These are phyloP conservation scores for Telenomus remus DNA, from an alignment of 1,140 invertebrate genomes.

Conservation along the genomic window DNA sequence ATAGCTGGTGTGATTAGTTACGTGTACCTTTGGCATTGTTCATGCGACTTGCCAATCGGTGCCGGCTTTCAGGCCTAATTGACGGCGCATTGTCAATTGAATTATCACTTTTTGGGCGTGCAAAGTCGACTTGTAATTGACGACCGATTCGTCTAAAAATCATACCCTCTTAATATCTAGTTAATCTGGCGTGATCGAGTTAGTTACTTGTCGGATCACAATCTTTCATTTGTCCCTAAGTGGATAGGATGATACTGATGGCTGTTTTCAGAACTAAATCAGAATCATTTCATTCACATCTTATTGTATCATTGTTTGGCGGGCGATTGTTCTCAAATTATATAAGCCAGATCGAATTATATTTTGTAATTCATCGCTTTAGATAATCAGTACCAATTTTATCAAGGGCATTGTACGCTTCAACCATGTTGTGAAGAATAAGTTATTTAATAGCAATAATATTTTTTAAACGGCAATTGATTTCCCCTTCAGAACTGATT, in stretches of 20 bases:
- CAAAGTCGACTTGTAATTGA: conserved; percentile 36
- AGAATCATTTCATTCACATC: conserved; percentile 5
- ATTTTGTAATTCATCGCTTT: too few relatives aligned
- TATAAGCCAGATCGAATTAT: not conserved
- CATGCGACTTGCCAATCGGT: conserved; percentile 22
- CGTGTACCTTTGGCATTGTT: conserved; percentile 46
- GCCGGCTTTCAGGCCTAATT: conserved; percentile 37
- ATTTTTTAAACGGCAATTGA: too few relatives aligned
- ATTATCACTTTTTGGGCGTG: conserved; percentile 44
- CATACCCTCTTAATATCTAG: conserved; percentile 13
- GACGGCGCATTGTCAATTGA: conserved; percentile 53
- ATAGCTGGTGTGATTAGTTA: conserved; percentile 52
- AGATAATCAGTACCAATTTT: too few relatives aligned
- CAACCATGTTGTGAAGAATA: too few relatives aligned
- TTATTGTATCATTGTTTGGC: conserved; percentile 2
- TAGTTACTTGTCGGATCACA: conserved; percentile 24
- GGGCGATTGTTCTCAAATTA: not conserved
- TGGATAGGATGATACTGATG: conserved; percentile 14
- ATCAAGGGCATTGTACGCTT: too few relatives aligned
- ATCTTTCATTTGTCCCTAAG: conserved; percentile 28
- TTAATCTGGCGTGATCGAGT: conserved; percentile 28
- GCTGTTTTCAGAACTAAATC: conserved; percentile 1
- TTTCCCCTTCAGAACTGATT: too few relatives aligned
- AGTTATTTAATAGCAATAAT: too few relatives aligned
- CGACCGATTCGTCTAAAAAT: conserved; percentile 22